Evolutionary conservation across 2,797 vertebrate genomes (phyloP).

Genomic region (Girardinus metallicus): DNA sequence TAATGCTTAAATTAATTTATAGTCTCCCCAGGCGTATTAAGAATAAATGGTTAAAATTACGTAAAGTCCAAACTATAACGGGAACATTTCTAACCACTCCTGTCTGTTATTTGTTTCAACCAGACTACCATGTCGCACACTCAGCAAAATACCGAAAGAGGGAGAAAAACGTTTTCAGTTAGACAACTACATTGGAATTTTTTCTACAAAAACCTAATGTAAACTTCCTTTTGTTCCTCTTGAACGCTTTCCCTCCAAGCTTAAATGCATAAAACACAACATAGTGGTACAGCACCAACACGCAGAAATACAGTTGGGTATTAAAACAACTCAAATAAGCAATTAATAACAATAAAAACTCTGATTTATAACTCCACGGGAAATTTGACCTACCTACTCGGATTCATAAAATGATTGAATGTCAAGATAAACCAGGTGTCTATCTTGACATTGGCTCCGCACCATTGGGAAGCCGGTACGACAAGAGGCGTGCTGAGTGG

Average conservation of each 20-base stretch:
- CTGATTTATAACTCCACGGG: not conserved
- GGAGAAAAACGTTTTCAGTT: not conserved
- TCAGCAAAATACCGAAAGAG: not conserved
- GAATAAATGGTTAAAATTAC: not conserved
- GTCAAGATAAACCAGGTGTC: not conserved
- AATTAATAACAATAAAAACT: not conserved
- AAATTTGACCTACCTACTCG: not conserved
- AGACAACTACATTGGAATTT: not conserved
- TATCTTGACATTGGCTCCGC: not conserved
- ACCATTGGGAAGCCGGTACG: not conserved
- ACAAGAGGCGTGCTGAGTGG: not conserved
- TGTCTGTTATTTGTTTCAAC: not conserved
- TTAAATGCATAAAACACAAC: not conserved
- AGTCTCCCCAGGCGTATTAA: not conserved
- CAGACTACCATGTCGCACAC: not conserved
- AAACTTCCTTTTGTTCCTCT: not conserved
- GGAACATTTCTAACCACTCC: not conserved
- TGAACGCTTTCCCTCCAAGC: not conserved
- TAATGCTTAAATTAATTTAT: not conserved
- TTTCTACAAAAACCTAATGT: not conserved
- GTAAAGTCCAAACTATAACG: not conserved
- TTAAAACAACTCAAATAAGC: not conserved
- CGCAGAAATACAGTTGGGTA: not conserved
- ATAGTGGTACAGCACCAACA: not conserved
- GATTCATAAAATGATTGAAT: not conserved